phyloP scores from a whole-genome alignment of 1,140 invertebrate species.

The Drosophila repletoides region DNA sequence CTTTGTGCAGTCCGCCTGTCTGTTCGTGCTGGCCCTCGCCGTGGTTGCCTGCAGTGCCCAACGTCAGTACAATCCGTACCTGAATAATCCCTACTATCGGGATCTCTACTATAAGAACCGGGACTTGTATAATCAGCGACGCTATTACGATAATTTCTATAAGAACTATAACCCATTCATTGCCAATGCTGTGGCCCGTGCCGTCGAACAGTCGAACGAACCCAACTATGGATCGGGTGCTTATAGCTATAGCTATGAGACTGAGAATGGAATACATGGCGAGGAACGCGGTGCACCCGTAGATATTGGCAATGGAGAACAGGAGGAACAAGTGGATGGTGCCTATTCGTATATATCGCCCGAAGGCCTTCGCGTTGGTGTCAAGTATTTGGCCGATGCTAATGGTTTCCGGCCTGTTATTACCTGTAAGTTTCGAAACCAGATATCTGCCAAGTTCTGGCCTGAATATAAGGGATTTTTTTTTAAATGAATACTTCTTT shows the following conservation, averaged over 20 bases:
- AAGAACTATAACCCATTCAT: conserved; percentile 74
- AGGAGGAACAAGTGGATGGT: conserved; percentile 66
- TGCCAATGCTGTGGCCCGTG: conserved; percentile 53
- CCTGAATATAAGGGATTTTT: no score
- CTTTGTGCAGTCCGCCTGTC: conserved; percentile 39
- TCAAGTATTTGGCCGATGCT: conserved; percentile 73
- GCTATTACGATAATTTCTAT: conserved; percentile 71
- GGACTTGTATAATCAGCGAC: conserved; percentile 67
- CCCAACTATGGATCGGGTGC: conserved; percentile 48
- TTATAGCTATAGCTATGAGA: conserved; percentile 81
- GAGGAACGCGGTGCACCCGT: conserved; percentile 83
- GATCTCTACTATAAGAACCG: conserved; percentile 72
- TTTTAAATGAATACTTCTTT: no score
- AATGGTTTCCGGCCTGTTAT: conserved; percentile 72
- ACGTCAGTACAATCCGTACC: conserved; percentile 58
- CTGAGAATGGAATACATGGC: conserved; percentile 84
- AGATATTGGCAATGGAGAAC: conserved; percentile 68
- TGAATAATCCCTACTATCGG: conserved; percentile 55
- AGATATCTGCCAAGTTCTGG: no score
- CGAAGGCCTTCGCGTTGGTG: conserved; percentile 69
- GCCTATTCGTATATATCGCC: conserved; percentile 72
- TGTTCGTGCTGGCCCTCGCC: conserved; percentile 42
- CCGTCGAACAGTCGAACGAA: conserved; percentile 51
- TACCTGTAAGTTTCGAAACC: conserved; percentile 58
- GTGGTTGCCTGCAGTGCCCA: conserved; percentile 48